Percentiles rank a stretch among this genome's conserved stretches.
These are phyloP conservation scores for Acrocephalus arundinaceus DNA, from an alignment of 2,113 vertebrate genomes.

Conservation along the genomic window DNA sequence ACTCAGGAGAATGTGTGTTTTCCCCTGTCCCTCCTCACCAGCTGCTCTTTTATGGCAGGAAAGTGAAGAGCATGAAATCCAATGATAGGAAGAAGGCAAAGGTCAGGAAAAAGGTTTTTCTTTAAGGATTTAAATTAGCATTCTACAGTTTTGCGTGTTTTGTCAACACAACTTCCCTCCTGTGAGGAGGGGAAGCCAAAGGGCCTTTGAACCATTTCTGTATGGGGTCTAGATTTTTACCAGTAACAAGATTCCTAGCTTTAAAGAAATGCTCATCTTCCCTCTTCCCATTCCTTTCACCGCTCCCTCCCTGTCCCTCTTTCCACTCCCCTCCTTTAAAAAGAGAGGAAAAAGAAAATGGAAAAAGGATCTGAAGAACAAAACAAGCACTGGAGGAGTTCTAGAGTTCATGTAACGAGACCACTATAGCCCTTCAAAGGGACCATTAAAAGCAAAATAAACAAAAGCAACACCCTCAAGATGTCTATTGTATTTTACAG, in stretches of 20 bases:
- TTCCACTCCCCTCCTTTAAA: not conserved
- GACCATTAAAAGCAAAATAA: slow-evolving; percentile 59
- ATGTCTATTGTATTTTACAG: slow-evolving; percentile 56
- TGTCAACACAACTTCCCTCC: slow-evolving; percentile 59
- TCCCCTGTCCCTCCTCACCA: slow-evolving; percentile 19
- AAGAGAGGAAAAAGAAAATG: not conserved
- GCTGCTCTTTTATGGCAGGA: slow-evolving; percentile 58
- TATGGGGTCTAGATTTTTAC: slow-evolving; percentile 45
- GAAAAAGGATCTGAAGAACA: slow-evolving; percentile 37
- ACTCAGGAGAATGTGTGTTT: slow-evolving; percentile 28
- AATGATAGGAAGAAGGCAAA: slow-evolving; percentile 60
- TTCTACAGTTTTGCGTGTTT: slow-evolving; percentile 60
- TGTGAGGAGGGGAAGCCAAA: slow-evolving; percentile 37
- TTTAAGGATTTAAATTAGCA: slow-evolving; percentile 52
- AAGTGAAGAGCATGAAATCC: slow-evolving; percentile 61
- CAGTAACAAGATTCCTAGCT: not conserved
- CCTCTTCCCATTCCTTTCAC: not conserved
- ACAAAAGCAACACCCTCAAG: slow-evolving; percentile 54
- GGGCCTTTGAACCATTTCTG: slow-evolving; percentile 46
- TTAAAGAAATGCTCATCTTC: slow-evolving; percentile 22
- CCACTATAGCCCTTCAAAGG: slow-evolving; percentile 51
- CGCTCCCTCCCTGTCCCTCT: not conserved
- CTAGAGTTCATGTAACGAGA: slow-evolving; percentile 45
- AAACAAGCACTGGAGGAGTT: slow-evolving; percentile 31
- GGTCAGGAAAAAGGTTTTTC: slow-evolving; percentile 58